Evolutionary conservation across 2,888 invertebrate genomes (phyloP), one percentile per base, ranked within the genome.

Genomic region (Vanessa cardui): DNA sequence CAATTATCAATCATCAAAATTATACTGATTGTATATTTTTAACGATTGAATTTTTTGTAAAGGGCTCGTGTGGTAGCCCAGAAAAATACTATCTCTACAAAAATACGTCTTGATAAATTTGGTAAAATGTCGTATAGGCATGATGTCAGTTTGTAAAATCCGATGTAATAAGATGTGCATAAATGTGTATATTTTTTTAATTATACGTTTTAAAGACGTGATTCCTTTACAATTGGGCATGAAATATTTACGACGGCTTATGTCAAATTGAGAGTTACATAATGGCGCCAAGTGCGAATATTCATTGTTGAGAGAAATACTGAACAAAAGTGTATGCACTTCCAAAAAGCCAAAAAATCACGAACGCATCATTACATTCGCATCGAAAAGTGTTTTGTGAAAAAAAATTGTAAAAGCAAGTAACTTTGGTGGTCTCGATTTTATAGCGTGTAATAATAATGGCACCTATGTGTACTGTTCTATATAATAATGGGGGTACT

Each of bases 301-400:
- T 33, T 6, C 31, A 26, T 49, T 47, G 46, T 33, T 20, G 26
- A 47, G 20, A 66, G 49, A 44, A 58, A 47, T 18, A 20, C 21
- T 3, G 33, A 31, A 65, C 59, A 59, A 65, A 65, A 46, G 49
- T 50, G 16, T 45, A 45, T 49, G n/a, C 56, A 39, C 33, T 26
- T 6, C 52, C 26, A 39, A 85, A 89, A 85, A 83, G 84, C 80
- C 84, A 82, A 90, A 87, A 87, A 89, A 88, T 88, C 92, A 92
- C 92, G 91, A 86, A 82, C 86, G 87, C 81, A 78, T 88, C 89
- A 90, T 92, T 91, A 90, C 83, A 86, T 88, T 88, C 86, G 80
- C 83, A 84, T 83, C 77, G 75, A 83, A 80, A 81, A 83, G 74
- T 79, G 78, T 77, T 84, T 81, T 77, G 82, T 81, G 80, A 83